Evolutionary conservation across 2,113 vertebrate genomes (phyloP), one percentile per base, ranked within the genome.

Genomic region (Bubo scandiacus): DNA sequence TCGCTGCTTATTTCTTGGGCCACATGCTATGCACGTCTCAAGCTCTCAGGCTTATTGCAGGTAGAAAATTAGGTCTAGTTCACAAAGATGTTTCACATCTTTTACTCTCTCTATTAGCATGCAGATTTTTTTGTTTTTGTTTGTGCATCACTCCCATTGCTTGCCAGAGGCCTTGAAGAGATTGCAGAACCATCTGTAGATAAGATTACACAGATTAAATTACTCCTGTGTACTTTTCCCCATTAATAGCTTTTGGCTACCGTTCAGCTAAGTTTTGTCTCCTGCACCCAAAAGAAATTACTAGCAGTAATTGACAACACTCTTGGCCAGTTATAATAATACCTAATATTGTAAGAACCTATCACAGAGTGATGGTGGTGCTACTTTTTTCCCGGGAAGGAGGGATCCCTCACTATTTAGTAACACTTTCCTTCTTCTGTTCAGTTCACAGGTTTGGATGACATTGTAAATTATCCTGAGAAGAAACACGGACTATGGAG

Each of bases 241-340:
- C 80, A 62, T 91, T 77, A 96, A 94, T 84, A 96, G 58, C 34
- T 51, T 84, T 85, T 97, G 94, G 96, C 86, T 79, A 34, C 18
- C 1, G 5, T 47, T 86, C 91, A 95, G 78, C 18, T 38, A 79
- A 84, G 9, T 91, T 95, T 79, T 94, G 65, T 43, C 84, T 94
- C 68, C 81, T 71, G 71, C 40, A 78, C 26, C 57, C 68, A 89
- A 57, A 10, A 91, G 86, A 89, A 89, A 73, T 49, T 62, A 65
- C 65, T 43, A 67, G 81, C 61, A 89, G 57, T 61, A 81, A 79
- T 11, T 75, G 73, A 63, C 65, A 88, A 68, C 45, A 55, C 18
- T 27, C 1, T 3, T 58, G 42, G 49, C 27, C 58, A 38, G 55
- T 61, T 74, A 34, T 74, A 89, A 3, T 32, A 55, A 65, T 32